Percentiles rank a stretch among this genome's conserved stretches.
phyloP scores from a whole-genome alignment of 2,797 vertebrate genomes.

The Melanitta fusca region DNA sequence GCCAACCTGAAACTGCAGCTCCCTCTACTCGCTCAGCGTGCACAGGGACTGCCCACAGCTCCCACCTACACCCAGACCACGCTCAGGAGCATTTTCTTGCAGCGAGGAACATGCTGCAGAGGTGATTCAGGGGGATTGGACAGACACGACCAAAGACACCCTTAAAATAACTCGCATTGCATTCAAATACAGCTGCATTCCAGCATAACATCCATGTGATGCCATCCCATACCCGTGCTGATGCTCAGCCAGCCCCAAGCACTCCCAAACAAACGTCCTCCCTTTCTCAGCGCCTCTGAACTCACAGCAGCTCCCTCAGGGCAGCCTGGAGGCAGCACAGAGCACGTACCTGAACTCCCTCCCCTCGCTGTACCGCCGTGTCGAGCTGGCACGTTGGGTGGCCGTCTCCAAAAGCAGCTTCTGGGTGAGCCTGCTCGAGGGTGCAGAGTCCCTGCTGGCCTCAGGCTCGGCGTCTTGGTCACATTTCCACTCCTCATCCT shows the following conservation, averaged over 20 bases:
- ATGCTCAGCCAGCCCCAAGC: background rate
- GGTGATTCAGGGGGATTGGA: background rate
- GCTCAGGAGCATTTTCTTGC: background rate
- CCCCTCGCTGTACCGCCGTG: constrained; percentile 87
- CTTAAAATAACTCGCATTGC: background rate
- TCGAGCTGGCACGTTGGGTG: constrained; percentile 80
- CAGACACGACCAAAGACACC: background rate
- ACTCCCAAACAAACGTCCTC: background rate
- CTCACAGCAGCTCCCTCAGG: rapidly evolving
- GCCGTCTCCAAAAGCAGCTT: constrained; percentile 91
- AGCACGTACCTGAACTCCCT: constrained; percentile 91
- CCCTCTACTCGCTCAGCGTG: rapidly evolving
- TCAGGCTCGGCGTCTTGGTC: constrained; percentile 84
- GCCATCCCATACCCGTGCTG: rapidly evolving
- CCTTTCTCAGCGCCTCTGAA: rapidly evolving
- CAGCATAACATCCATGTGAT: rapidly evolving
- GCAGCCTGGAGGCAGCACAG: rapidly evolving
- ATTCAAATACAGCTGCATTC: background rate
- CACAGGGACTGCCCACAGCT: background rate
- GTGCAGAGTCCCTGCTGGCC: constrained; percentile 78
- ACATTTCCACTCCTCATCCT: constrained; percentile 93
- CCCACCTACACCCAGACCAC: background rate
- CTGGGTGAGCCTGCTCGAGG: constrained; percentile 86
- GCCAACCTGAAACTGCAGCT: background rate
- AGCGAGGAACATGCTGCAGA: background rate